phyloP scores from a whole-genome alignment of 1,140 invertebrate genomes.

The Leptonema lineaticorne region DNA sequence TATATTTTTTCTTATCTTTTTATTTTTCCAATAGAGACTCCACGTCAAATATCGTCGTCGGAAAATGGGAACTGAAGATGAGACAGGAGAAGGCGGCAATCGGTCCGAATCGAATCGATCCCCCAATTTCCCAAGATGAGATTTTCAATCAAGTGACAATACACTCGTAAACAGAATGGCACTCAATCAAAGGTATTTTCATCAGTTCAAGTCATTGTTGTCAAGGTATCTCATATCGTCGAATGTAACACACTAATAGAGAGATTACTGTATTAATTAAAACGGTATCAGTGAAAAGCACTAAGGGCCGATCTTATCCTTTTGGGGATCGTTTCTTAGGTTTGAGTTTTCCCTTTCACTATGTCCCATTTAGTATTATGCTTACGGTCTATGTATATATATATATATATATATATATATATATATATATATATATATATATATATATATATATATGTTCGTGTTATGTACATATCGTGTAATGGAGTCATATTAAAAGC shows the following conservation, averaged over 20 bases:
- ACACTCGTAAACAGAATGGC: constrained; percentile 14
- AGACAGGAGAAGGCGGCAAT: no score
- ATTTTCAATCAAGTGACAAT: constrained; percentile 15
- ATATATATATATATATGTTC: no score
- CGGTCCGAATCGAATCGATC: neutral
- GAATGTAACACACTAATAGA: constrained; percentile 3
- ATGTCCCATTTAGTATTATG: neutral
- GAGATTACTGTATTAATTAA: constrained; percentile 14
- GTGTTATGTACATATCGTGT: no score
- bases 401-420: neutral
- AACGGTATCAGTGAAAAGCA: neutral
- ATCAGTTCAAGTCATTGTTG: neutral
- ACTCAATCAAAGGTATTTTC: constrained; percentile 14
- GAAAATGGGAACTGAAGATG: no score
- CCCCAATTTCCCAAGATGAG: constrained; percentile 10
- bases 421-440: no score
- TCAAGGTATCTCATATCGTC: constrained; percentile 5
- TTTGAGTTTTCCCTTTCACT: neutral
- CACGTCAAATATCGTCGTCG: no score
- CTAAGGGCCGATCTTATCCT: neutral
- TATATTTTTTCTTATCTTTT: no score
- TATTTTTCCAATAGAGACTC: no score
- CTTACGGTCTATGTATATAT: neutral
- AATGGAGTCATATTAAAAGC: no score
- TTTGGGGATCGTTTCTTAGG: neutral